These are phyloP conservation scores for Mantis religiosa DNA, from an alignment of 2,888 invertebrate genomes.

Conservation along the genomic window DNA sequence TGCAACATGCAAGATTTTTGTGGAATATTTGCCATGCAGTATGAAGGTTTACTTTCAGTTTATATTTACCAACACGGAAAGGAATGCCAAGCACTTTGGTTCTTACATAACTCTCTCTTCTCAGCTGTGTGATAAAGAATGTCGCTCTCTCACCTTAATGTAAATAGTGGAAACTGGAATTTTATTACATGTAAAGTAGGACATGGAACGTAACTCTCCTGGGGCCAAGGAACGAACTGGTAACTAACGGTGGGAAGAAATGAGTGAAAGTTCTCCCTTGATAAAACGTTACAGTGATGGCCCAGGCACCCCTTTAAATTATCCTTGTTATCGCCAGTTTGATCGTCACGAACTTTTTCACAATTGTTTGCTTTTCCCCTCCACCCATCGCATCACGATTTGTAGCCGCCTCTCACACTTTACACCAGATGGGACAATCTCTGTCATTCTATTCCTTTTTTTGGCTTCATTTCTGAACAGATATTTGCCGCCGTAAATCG, in stretches of 20 bases:
- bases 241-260: background rate
- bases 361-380: background rate
- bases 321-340: background rate
- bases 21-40: too few relatives aligned
- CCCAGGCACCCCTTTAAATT: background rate
- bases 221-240: background rate
- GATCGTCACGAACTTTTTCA: background rate
- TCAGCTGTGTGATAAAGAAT: too few relatives aligned
- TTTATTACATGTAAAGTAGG: too few relatives aligned
- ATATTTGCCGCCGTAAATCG: background rate
- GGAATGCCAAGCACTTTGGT: too few relatives aligned
- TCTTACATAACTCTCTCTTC: too few relatives aligned
- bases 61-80: too few relatives aligned
- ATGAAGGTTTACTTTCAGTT: too few relatives aligned
- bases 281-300: background rate
- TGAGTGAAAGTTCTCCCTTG: background rate
- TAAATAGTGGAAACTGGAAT: too few relatives aligned
- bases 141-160: too few relatives aligned
- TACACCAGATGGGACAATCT: background rate
- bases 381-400: background rate
- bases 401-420: background rate
- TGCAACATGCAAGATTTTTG: too few relatives aligned
- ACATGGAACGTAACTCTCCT: too few relatives aligned
- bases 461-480: background rate
- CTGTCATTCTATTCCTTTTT: background rate